Conservation (phyloP, 2,113 vertebrate genomes). For the Chlorodrepanis virens region DNA sequence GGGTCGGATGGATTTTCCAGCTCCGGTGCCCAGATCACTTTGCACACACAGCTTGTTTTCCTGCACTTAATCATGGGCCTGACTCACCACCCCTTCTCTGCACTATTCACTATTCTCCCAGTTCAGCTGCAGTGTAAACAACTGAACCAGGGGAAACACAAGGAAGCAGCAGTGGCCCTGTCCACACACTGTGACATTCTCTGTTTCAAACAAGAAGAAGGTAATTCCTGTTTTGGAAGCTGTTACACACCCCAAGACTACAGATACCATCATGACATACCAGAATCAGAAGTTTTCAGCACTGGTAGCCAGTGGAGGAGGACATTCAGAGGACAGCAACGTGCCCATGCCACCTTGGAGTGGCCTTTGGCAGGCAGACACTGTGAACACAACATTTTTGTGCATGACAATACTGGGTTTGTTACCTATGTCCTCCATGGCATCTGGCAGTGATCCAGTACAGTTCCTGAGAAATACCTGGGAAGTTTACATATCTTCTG, state of each 20-base stretch:
- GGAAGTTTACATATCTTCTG: neutral
- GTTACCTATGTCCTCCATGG: neutral
- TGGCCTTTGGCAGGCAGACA: neutral
- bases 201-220: neutral
- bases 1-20: neutral
- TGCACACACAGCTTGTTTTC: constrained; percentile 27
- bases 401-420: neutral
- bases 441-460: neutral
- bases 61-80: constrained; percentile 18
- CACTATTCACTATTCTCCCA: neutral
- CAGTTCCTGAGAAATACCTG: neutral
- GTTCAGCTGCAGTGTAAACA: neutral
- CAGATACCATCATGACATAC: neutral
- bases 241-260: neutral
- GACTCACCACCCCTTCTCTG: neutral
- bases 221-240: neutral
- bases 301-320: neutral
- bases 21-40: neutral
- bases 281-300: neutral
- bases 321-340: neutral
- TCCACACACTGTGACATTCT: neutral
- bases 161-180: neutral
- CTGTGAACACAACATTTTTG: neutral
- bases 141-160: neutral
- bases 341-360: neutral